Base-by-base conservation (phyloP, 2,113 vertebrate species). In the Motacilla tschutschensis region DNA sequence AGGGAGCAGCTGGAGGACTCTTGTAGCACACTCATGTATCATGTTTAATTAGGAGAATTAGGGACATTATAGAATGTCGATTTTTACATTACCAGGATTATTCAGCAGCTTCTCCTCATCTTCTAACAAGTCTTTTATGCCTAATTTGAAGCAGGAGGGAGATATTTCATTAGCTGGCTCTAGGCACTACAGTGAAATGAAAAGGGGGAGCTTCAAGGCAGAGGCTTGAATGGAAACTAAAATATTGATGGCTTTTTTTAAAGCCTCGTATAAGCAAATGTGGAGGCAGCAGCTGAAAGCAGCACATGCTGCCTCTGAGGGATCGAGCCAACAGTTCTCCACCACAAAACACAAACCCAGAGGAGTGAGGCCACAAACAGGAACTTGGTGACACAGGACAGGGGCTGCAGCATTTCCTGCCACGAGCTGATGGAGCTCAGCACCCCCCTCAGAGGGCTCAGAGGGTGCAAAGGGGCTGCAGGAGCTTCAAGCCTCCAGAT, bases 31-130 rank as follows among this genome's bases (percentile, higher is more conserved):
- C 64, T 87, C 25, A 5, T 90, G 78, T 40, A 93, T 85, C 85
- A 77, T 83, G 60, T 92, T 87, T 89, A 93, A 93, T 93, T 93
- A 87, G 82, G 83, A 90, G 84, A 93, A 94, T 93, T 93, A 92
- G 69, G 60, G 72, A 87, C 76, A 55, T 88, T 74, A 90, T 22
- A 85, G 79, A 88, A 93, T 12, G 65, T 74, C 88, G 74, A 89
- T 88, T 89, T 93, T 86, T 93, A 85, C 79, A 87, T 85, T 87
- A 90, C 87, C 26, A 60, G 79, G 82, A 91, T 91, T 91, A 90
- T 90, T 91, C 88, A 90, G 81, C 81, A 91, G 87, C 82, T 91
- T 70, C 88, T 73, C 59, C 64, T 70, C 78, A 5, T 79, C 87
- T 74, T 60, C 81, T 78, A 50, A 87, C 84, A 91, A 87, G 79